Evolutionary conservation across 2,888 invertebrate genomes (phyloP).

Genomic region (Leptinotarsa haldemani): DNA sequence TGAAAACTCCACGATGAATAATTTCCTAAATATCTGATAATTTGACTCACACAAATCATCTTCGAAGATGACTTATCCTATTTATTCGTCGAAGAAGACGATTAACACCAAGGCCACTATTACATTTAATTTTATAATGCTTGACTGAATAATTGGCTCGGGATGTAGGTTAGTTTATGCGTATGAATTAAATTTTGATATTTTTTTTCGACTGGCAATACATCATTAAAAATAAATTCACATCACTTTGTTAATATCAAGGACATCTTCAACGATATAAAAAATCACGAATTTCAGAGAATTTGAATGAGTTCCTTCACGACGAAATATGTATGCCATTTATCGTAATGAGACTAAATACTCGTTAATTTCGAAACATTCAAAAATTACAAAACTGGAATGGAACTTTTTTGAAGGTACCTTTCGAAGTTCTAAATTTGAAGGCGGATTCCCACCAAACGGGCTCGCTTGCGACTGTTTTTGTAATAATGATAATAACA

Average conservation of each 20-base stretch:
- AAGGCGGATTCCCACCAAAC: too few species aligned
- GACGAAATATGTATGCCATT: too few species aligned
- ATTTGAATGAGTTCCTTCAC: neutral
- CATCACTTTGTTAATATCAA: neutral
- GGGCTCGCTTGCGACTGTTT: too few species aligned
- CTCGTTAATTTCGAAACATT: too few species aligned
- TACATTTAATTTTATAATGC: neutral
- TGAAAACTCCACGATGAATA: conserved; percentile 21
- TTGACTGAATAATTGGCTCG: conserved; percentile 13
- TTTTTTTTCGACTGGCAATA: neutral
- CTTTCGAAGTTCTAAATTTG: too few species aligned
- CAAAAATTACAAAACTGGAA: too few species aligned
- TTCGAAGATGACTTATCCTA: neutral
- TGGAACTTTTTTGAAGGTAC: too few species aligned
- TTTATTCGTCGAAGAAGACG: neutral
- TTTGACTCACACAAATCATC: conserved; percentile 13
- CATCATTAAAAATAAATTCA: neutral
- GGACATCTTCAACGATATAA: neutral
- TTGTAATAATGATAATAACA: too few species aligned
- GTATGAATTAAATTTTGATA: neutral
- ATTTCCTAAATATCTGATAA: conserved; percentile 12
- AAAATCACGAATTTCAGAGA: neutral
- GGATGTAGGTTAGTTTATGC: conserved; percentile 1
- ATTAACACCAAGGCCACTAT: conserved; percentile 14
- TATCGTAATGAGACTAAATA: too few species aligned